These are phyloP conservation scores for Sarcophaga carnaria DNA, from an alignment of 2,888 invertebrate species.

Conservation along the genomic window DNA sequence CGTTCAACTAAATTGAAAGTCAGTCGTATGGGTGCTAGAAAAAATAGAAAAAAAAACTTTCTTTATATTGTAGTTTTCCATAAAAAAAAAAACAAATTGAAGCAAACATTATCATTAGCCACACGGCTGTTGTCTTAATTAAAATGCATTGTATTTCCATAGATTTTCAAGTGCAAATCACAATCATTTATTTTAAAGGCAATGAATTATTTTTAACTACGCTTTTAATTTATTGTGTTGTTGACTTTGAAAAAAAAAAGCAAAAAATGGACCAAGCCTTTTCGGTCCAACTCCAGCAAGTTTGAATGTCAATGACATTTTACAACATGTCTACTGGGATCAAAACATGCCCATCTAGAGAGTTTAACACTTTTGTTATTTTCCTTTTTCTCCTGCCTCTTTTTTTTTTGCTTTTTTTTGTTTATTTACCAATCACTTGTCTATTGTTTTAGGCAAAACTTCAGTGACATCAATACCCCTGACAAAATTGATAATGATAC, in stretches of 20 bases:
- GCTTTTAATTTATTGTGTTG: too few species aligned
- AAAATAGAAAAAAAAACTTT: constrained; percentile 53
- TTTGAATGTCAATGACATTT: constrained; percentile 55
- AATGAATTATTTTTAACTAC: too few species aligned
- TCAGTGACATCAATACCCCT: constrained; percentile 30
- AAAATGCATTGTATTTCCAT: constrained; percentile 36
- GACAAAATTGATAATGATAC: not conserved
- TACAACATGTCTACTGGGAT: not conserved
- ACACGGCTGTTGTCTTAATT: constrained; percentile 51
- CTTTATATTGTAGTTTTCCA: constrained; percentile 36
- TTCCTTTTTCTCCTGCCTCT: too few species aligned
- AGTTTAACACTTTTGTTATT: constrained; percentile 5
- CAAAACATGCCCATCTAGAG: not conserved
- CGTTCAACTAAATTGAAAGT: not conserved
- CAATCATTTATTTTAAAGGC: too few species aligned
- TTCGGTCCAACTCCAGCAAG: not conserved
- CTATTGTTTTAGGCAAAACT: constrained; percentile 5
- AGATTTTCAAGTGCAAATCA: too few species aligned
- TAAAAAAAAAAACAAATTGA: not conserved
- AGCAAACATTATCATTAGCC: constrained; percentile 62
- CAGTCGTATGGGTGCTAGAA: constrained; percentile 12
- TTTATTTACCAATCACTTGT: not conserved
- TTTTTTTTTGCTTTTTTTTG: not conserved
- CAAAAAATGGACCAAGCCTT: too few species aligned
- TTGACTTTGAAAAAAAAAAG: too few species aligned